These are phyloP conservation scores for Tipula lateralis DNA, from an alignment of 2,888 invertebrate genomes.

Conservation along the genomic window DNA sequence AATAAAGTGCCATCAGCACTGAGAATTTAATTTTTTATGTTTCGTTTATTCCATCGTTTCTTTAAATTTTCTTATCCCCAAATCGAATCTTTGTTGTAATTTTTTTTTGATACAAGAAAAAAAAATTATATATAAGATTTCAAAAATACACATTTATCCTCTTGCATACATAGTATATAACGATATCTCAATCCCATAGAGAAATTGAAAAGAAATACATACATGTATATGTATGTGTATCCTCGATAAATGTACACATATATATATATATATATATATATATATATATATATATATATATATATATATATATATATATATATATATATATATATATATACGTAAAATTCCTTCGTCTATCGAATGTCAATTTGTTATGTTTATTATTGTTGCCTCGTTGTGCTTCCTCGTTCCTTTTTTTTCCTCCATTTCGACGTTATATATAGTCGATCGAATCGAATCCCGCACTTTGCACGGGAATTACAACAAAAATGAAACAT, in stretches of 20 bases:
- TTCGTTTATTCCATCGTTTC: not conserved
- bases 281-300: too few species aligned
- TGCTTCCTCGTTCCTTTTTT: not conserved
- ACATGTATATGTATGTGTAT: not conserved
- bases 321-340: not conserved
- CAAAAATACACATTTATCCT: not conserved
- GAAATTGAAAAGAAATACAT: not conserved
- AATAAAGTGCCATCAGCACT: conserved; percentile 19
- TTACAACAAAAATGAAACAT: not conserved
- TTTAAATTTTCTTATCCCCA: not conserved
- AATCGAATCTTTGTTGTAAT: not conserved
- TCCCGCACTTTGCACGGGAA: not conserved
- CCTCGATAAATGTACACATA: too few species aligned
- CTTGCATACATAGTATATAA: not conserved
- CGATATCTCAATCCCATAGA: not conserved
- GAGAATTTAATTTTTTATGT: not conserved
- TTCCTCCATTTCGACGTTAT: not conserved
- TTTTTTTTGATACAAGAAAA: not conserved
- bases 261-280: not conserved
- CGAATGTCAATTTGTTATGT: conserved; percentile 12
- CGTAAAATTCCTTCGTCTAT: not conserved
- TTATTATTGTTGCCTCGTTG: not conserved
- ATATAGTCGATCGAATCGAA: not conserved
- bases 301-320: not conserved
- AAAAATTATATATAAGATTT: not conserved